A percentile compares a stretch with the other conserved stretches of the same genome.
Evolutionary conservation across 2,797 vertebrate species (phyloP).

Genomic region (Eulemur mongoz): DNA sequence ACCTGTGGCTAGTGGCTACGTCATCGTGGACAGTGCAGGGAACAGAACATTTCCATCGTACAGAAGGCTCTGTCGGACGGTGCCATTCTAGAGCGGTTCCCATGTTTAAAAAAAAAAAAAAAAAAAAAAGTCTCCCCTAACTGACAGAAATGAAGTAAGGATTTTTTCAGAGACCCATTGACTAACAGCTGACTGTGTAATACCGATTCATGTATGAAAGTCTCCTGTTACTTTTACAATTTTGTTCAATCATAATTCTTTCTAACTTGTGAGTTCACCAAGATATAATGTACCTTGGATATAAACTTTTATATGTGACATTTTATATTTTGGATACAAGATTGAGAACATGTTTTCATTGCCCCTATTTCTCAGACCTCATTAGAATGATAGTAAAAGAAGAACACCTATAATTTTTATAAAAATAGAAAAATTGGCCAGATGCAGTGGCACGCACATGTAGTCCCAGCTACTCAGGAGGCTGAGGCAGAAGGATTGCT

Average conservation of each 20-base stretch:
- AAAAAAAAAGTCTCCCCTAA: background rate
- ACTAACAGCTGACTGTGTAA: too few species aligned
- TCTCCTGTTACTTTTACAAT: background rate
- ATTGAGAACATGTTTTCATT: background rate
- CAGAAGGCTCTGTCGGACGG: background rate
- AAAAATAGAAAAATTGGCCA: background rate
- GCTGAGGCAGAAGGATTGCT: background rate
- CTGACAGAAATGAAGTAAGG: background rate
- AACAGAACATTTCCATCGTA: too few species aligned
- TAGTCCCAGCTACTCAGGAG: background rate
- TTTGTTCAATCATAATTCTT: background rate
- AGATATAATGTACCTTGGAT: background rate
- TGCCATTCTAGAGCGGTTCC: background rate
- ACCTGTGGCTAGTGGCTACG: background rate
- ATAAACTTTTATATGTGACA: background rate
- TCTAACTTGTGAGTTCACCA: background rate
- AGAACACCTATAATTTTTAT: background rate
- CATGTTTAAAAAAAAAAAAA: background rate
- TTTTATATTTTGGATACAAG: background rate
- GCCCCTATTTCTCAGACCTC: background rate
- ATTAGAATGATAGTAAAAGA: background rate
- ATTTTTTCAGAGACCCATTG: background rate
- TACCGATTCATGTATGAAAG: background rate
- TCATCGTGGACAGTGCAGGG: too few species aligned
- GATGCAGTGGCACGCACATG: background rate